Conservation (phyloP, 2,888 invertebrate genomes). For the Ariolimax columbianus region DNA sequence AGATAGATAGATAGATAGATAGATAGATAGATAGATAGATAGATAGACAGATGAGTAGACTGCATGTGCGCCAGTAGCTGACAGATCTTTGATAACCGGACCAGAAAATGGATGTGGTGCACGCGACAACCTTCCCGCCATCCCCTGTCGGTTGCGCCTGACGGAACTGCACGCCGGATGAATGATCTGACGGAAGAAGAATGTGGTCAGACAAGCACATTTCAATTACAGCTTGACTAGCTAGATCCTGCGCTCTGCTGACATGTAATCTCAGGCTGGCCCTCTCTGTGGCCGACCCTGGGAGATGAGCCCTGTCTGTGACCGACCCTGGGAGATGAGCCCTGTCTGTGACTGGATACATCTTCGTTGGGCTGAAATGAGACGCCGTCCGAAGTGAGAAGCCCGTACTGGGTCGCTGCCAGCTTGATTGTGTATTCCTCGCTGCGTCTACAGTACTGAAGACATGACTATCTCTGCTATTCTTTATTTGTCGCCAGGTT, state of each 20-base stretch:
- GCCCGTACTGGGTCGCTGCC: neutral
- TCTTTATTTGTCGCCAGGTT: neutral
- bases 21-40: too few relatives aligned
- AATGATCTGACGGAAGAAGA: neutral
- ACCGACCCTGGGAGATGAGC: neutral
- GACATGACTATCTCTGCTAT: neutral
- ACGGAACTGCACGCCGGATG: slow-evolving; percentile 1
- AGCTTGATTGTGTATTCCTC: neutral
- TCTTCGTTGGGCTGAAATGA: neutral
- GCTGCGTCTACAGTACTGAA: neutral
- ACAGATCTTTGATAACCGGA: neutral
- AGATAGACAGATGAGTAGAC: too few relatives aligned
- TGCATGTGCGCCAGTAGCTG: neutral
- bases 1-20: too few relatives aligned
- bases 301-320: neutral
- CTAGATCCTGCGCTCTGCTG: neutral
- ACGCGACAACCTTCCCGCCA: slow-evolving; percentile 24
- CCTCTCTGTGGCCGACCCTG: neutral
- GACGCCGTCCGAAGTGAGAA: neutral
- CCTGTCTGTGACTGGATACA: slow-evolving; percentile 9
- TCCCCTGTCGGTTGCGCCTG: neutral
- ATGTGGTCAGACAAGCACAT: neutral
- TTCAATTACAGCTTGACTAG: slow-evolving; percentile 18
- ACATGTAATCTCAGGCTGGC: slow-evolving; percentile 13
- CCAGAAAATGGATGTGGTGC: slow-evolving; percentile 2